Evolutionary conservation across 2,888 invertebrate species (phyloP), one percentile per base, ranked within the genome.

Genomic region (Mayetiola destructor): DNA sequence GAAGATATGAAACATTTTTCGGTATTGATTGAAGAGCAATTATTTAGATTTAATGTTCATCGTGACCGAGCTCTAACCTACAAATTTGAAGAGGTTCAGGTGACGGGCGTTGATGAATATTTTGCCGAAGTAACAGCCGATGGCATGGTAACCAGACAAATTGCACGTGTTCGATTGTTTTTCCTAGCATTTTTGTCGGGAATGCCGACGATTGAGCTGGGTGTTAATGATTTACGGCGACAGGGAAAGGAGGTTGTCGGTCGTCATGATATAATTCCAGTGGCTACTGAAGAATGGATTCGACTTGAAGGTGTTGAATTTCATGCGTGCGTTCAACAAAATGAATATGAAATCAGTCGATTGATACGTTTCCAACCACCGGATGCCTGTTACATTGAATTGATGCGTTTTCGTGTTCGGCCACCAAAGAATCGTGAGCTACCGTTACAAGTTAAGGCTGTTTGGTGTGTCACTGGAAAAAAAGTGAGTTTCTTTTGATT

Each of bases 181-280:
- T 95, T 96, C 75, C 77, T 97, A 58, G 94, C 94, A 27, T 99
- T 99, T 72, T 78, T 99, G 16, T 89, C 60, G 82, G 90, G 94
- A 57, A 91, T 92, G 88, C 97, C 97, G 3, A 88, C 88, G 67
- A 84, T 97, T 62, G 99, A 99, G 75, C 75, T 99, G 64, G 99
- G 99, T 3, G 82, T 99, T 58, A 99, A 99, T 73, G 99, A 99
- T 73, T 81, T 93, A 79, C 81, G 91, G 72, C 79, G 96, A n/a
- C 92, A 95, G 73, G 97, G 97, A n/a, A 88, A 87, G 73, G 99
- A 99, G 78, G 95, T 99, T 56, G 99, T 99, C 1, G 95, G 99
- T 0, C 79, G 99, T 3, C 95, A 96, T 73, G 99, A 99, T 74
- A 99, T 99, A 70, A 94, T 99, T 69, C 97, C 99, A 21, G 92